Conservation (phyloP, 2,888 invertebrate genomes). For the Tanypteryx hageni region DNA sequence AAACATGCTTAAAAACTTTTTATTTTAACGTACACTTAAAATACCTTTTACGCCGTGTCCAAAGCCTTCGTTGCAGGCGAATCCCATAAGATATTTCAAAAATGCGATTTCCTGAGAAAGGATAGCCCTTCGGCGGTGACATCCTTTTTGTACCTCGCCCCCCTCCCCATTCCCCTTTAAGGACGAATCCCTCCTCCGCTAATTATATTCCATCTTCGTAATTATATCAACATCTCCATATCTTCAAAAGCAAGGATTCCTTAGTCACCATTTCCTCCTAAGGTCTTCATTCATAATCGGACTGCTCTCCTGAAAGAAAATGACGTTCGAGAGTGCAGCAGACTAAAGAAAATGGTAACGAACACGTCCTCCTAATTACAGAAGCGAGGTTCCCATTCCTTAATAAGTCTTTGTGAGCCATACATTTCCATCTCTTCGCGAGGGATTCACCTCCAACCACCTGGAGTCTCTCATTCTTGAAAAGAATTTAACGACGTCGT, state of each 20-base stretch:
- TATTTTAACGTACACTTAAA: too few relatives aligned
- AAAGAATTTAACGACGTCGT: conserved; percentile 14
- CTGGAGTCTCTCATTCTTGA: neutral
- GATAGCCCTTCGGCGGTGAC: neutral
- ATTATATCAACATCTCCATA: neutral
- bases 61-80: too few relatives aligned
- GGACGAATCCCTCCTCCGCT: neutral
- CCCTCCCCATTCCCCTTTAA: neutral
- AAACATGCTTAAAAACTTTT: too few relatives aligned
- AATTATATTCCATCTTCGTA: neutral
- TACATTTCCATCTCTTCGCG: neutral
- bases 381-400: conserved; percentile 35
- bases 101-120: neutral
- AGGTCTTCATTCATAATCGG: too few relatives aligned
- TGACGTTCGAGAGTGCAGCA: neutral
- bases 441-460: neutral
- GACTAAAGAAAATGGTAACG: neutral
- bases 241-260: neutral
- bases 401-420: neutral
- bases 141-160: neutral
- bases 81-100: neutral
- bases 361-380: conserved; percentile 41
- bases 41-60: too few relatives aligned
- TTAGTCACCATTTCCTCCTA: neutral
- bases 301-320: too few relatives aligned